These are phyloP conservation scores for Apostichopus californicus DNA, from an alignment of 35 echinoderm and acorn worm genomes.

Conservation along the genomic window DNA sequence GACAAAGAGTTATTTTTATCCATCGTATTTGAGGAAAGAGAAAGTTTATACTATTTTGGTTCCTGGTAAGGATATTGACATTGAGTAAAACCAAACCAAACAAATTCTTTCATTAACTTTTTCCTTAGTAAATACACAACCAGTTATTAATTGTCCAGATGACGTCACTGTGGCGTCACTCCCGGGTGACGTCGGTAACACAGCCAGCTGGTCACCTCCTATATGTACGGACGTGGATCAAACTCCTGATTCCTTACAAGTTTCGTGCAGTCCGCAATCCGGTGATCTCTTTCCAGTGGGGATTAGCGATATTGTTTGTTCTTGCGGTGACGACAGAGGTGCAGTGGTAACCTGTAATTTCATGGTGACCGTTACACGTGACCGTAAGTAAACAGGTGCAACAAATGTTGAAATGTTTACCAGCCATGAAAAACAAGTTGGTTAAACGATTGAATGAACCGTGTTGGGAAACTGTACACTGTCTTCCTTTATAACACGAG, in stretches of 20 bases:
- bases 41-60: too few relatives aligned
- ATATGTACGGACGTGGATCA: constrained; percentile 25
- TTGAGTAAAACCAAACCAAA: too few relatives aligned
- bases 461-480: too few relatives aligned
- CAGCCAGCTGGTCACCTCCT: background rate
- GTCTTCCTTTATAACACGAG: too few relatives aligned
- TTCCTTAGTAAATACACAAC: background rate
- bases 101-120: too few relatives aligned
- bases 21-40: background rate
- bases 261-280: background rate
- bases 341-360: background rate
- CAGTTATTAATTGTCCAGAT: background rate
- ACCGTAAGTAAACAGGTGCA: background rate
- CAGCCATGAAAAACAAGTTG: too few relatives aligned
- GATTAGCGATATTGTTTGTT: background rate
- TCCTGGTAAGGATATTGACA: too few relatives aligned
- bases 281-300: background rate
- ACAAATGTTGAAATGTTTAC: too few relatives aligned
- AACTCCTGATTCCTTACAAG: background rate
- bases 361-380: background rate
- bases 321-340: background rate
- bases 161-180: constrained; percentile 10
- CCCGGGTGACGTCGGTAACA: constrained; percentile 3
- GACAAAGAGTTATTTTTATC: too few relatives aligned
- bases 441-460: too few relatives aligned